Evolutionary conservation across 30 jellyfish, hydroid and myxozoan species (phyloP), one percentile per base, ranked within the genome.

Genomic region (Aurelia coerulea): DNA sequence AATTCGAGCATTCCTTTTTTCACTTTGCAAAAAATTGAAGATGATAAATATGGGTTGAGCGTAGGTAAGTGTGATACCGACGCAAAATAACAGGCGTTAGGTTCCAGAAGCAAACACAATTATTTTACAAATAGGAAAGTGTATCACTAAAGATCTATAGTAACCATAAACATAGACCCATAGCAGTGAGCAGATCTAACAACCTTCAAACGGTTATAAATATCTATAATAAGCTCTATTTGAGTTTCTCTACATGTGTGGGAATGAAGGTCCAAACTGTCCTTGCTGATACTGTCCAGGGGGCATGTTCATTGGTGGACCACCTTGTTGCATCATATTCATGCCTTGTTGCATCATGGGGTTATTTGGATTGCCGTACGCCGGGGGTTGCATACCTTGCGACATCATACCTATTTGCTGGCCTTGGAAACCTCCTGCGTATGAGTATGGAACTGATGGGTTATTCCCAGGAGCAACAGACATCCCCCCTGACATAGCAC

Each of bases 301-400:
- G 15, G 89, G 88, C 96, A 86, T 80, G 72, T 74, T 80, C 92
- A 80, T 89, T 19, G 93, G 92, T 16, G 92, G 90, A 9, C 97
- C 97, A 2, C 97, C 93, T 76, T 89, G 96, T 18, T 97, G 97
- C 98, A 90, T 95, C 99, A 95, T 95, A 70, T 85, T 88, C 88
- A 90, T 97, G 33, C 97, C 96, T 32, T 91, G 97, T 51, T 89
- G 98, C 98, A 95, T 90, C 99, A 95, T 95, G n/a, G 99, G 97
- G 73, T 95, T 95, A 59, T 87, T 90, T 39, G 84, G 98, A 72
- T 78, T 85, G 17, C 92, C 90, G 68, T 77, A 78, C 3, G 96
- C 85, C 0, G 96, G 89, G 52, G 86, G 94, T 70, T 89, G 97
- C 97, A 89, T 89, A 34, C 95, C 97, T 59, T 96, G 99, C 19